These are phyloP conservation scores for Lepus europaeus DNA, from an alignment of 2,113 vertebrate species.

Conservation along the genomic window DNA sequence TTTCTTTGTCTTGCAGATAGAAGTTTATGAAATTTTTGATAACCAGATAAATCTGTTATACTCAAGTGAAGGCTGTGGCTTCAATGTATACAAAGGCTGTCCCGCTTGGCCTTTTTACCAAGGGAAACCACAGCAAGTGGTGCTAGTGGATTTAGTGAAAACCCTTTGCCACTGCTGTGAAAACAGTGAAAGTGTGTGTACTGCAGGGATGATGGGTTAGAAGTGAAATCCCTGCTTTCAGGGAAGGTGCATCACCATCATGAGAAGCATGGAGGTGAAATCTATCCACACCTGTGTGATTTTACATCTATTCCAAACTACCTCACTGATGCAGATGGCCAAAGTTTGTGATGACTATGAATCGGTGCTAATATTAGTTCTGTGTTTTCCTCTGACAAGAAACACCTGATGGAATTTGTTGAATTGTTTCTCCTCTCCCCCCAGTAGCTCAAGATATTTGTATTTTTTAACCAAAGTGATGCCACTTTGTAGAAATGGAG, in stretches of 20 bases:
- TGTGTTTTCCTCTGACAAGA: not conserved
- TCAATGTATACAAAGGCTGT: not conserved
- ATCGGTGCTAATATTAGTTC: not conserved
- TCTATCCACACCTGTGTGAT: not conserved
- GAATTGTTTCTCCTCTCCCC: not conserved
- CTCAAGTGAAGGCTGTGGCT: not conserved
- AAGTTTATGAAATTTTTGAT: not conserved
- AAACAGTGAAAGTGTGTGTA: not conserved
- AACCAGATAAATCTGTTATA: not conserved
- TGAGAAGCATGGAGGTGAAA: not conserved
- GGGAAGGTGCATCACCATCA: not conserved
- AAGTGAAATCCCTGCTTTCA: not conserved
- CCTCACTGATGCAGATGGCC: not conserved
- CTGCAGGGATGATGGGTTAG: not conserved
- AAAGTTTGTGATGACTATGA: not conserved
- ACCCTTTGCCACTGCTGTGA: not conserved
- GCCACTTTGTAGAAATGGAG: not conserved
- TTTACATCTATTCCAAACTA: not conserved
- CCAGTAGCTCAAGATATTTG: not conserved
- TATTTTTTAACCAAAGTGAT: not conserved
- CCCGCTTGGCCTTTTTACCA: not conserved
- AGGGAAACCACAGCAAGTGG: not conserved
- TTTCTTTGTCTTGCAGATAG: not conserved
- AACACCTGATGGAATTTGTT: not conserved
- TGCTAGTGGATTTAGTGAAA: not conserved